These are phyloP conservation scores for Actinernus sp. DNA, from an alignment of 92 coral and sea anemone genomes.

Conservation along the genomic window DNA sequence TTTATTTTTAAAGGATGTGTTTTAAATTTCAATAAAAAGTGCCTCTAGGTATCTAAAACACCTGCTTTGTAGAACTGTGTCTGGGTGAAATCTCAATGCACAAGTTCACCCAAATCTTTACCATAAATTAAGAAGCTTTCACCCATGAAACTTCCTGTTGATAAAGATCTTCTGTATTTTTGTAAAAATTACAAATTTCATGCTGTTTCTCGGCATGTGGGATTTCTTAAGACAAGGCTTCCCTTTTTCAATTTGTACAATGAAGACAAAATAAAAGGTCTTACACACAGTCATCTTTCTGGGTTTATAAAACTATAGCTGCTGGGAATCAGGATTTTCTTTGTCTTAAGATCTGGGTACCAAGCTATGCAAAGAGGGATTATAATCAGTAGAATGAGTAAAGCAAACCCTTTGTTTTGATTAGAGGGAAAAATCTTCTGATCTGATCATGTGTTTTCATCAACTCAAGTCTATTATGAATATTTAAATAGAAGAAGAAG, in stretches of 20 bases:
- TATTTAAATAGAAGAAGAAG: neutral
- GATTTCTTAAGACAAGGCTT: neutral
- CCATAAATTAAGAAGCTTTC: neutral
- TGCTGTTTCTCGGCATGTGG: neutral
- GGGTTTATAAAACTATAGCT: neutral
- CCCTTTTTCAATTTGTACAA: neutral
- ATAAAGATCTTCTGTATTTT: neutral
- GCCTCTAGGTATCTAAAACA: too few species aligned
- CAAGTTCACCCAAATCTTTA: neutral
- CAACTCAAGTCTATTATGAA: constrained; percentile 6
- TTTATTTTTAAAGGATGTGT: too few species aligned
- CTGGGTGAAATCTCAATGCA: neutral
- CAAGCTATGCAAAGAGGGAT: too few species aligned
- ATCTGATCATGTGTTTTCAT: constrained; percentile 1
- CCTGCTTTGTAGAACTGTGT: neutral
- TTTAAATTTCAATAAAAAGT: too few species aligned
- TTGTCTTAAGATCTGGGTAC: too few species aligned
- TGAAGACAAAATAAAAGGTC: neutral
- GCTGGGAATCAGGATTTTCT: too few species aligned
- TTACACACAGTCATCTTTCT: neutral
- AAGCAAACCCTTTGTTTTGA: neutral
- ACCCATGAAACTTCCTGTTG: neutral
- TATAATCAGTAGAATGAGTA: neutral
- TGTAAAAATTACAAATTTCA: neutral
- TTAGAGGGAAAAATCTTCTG: neutral